Conservation (phyloP, 2,888 invertebrate genomes). For the Noctua fimbriata region DNA sequence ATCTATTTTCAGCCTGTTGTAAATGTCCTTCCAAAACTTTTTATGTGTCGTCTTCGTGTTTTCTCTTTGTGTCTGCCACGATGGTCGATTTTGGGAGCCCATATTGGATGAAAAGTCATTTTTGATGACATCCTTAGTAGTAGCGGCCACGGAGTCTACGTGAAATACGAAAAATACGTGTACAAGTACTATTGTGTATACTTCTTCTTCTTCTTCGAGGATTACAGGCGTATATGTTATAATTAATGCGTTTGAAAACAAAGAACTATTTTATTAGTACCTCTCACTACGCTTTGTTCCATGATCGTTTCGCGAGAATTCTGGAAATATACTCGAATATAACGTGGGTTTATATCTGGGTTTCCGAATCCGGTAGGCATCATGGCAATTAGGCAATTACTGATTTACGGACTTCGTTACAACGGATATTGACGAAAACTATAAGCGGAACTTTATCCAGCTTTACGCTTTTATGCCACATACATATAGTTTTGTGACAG, state of each 20-base stretch:
- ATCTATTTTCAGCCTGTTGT: background rate
- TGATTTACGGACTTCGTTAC: background rate
- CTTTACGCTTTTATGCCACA: background rate
- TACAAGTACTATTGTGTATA: background rate
- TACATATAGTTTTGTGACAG: background rate
- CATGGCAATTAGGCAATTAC: conserved; percentile 35
- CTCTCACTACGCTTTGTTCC: background rate
- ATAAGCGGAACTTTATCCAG: background rate
- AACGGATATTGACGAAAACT: background rate
- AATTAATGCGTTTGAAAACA: background rate
- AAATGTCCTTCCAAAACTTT: background rate
- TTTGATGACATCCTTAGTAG: background rate
- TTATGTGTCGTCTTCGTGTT: background rate
- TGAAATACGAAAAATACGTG: no score
- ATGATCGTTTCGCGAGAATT: background rate
- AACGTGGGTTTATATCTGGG: background rate
- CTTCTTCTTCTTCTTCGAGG: background rate
- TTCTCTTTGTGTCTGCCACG: background rate
- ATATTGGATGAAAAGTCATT: background rate
- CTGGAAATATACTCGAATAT: background rate
- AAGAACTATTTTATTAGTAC: background rate
- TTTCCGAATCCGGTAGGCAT: conserved; percentile 4
- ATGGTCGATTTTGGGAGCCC: background rate
- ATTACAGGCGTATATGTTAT: background rate
- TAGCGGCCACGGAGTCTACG: background rate